Evolutionary conservation across 2,888 invertebrate species (phyloP).

Genomic region (Chaetogeoica ovagalla): DNA sequence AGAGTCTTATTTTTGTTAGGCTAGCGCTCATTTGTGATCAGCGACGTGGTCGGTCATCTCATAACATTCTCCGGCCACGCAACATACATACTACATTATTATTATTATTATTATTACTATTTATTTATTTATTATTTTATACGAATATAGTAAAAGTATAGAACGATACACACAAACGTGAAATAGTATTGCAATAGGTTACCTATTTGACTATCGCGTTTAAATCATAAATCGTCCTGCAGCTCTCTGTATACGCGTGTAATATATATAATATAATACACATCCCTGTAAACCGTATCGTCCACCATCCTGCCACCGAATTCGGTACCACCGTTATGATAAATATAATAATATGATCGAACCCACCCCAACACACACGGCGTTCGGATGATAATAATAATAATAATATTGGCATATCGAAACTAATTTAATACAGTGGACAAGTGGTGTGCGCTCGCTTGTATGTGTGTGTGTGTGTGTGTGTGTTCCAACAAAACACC

Average conservation of each 20-base stretch:
- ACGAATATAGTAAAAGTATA: no score
- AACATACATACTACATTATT: no score
- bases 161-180: neutral
- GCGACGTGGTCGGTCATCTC: no score
- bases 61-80: no score
- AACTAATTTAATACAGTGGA: constrained; percentile 48
- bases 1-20: no score
- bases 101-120: no score
- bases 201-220: neutral
- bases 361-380: neutral
- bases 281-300: no score
- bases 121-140: no score
- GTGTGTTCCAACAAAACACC: constrained; percentile 10
- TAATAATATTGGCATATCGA: constrained; percentile 25
- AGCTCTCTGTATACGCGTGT: neutral
- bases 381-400: neutral
- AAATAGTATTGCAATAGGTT: neutral
- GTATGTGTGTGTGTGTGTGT: constrained; percentile 5
- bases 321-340: no score
- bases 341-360: neutral
- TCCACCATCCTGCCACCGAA: no score
- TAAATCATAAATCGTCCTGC: constrained; percentile 14
- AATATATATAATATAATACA: no score
- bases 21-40: no score
- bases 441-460: constrained; percentile 12